Conservation (phyloP, 2,888 invertebrate genomes). For the Tenthredo distinguenda region DNA sequence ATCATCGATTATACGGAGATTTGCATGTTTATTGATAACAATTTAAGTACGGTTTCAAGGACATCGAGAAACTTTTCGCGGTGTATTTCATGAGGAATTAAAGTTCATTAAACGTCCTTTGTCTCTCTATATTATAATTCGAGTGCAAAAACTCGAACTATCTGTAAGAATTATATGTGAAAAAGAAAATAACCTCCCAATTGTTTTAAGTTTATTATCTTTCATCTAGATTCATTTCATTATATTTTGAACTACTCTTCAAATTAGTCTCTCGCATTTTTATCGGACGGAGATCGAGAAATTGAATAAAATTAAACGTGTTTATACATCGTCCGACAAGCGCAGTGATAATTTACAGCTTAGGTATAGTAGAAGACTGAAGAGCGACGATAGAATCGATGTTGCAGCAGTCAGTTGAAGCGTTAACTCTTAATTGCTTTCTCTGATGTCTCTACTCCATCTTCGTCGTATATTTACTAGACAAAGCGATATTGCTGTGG, state of each 20-base stretch:
- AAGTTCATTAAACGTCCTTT: not conserved
- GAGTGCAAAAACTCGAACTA: not conserved
- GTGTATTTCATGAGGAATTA: not conserved
- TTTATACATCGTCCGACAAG: conserved; percentile 6
- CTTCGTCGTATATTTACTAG: not conserved
- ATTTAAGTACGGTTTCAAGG: not conserved
- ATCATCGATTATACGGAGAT: not conserved
- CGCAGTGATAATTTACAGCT: not conserved
- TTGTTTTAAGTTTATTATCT: not conserved
- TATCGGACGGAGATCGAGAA: not conserved
- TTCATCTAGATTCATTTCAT: too few species aligned
- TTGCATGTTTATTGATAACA: not conserved
- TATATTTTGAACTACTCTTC: not conserved
- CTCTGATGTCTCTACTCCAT: not conserved
- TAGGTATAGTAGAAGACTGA: not conserved
- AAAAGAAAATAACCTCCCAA: not conserved
- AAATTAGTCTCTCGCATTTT: not conserved
- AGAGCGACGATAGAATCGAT: conserved; percentile 1
- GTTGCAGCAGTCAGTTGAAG: not conserved
- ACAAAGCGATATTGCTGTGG: not conserved
- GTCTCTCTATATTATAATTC: not conserved
- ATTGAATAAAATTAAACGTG: not conserved
- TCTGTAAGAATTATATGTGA: not conserved
- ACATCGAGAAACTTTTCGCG: not conserved
- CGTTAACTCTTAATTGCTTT: conserved; percentile 13